These are phyloP conservation scores for Drosophila seguyi DNA, from an alignment of 1,140 invertebrate genomes.

Conservation along the genomic window DNA sequence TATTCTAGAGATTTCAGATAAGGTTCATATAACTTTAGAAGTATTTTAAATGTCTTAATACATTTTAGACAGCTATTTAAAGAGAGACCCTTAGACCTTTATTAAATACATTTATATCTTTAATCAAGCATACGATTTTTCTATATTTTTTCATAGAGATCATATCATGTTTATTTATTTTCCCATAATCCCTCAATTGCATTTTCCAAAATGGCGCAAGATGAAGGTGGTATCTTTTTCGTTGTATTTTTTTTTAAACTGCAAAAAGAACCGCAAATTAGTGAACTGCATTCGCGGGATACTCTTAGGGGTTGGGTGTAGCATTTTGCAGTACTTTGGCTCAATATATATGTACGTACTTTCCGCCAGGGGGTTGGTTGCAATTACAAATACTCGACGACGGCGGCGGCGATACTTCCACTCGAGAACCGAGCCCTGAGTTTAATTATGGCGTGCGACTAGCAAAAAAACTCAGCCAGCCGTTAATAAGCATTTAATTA, in stretches of 20 bases:
- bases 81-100: neutral
- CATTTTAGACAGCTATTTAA: neutral
- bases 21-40: neutral
- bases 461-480: constrained; percentile 79
- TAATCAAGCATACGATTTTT: too few species aligned
- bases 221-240: constrained; percentile 29
- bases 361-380: constrained; percentile 30
- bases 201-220: constrained; percentile 77
- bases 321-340: constrained; percentile 18
- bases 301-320: constrained; percentile 14
- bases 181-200: constrained; percentile 42
- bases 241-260: constrained; percentile 8
- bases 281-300: constrained; percentile 30
- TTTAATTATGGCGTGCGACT: constrained; percentile 77
- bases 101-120: neutral
- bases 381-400: constrained; percentile 33
- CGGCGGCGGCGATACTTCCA: constrained; percentile 23
- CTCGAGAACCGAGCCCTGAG: constrained; percentile 58
- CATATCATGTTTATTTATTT: neutral
- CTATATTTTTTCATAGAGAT: too few species aligned
- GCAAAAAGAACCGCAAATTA: constrained; percentile 45
- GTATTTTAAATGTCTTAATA: neutral
- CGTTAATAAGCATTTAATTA: constrained; percentile 84
- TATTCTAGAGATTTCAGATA: neutral
- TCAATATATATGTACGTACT: constrained; percentile 6